These are phyloP conservation scores for Malurus leucopterus DNA, from an alignment of 2,797 vertebrate genomes.

Conservation along the genomic window DNA sequence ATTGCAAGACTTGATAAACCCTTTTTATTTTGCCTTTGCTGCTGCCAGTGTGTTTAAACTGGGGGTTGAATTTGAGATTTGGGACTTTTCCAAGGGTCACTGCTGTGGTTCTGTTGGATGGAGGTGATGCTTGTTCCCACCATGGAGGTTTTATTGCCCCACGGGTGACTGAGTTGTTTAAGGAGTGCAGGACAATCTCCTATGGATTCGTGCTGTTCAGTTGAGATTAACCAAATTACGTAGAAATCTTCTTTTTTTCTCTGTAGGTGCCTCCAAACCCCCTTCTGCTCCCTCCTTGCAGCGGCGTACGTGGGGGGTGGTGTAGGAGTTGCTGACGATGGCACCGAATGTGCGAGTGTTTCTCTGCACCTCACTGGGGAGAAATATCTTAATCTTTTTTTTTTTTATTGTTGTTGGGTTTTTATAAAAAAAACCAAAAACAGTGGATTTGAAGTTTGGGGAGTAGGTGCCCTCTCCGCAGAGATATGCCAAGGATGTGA, in stretches of 20 bases:
- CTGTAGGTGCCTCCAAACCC: neutral
- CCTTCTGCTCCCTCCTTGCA: neutral
- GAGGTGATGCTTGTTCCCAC: neutral
- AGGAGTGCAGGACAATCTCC: neutral
- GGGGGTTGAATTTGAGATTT: neutral
- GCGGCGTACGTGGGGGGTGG: neutral
- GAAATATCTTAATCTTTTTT: neutral
- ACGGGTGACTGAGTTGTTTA: fast-evolving
- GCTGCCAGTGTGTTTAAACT: fast-evolving
- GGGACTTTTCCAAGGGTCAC: neutral
- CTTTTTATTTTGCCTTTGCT: fast-evolving
- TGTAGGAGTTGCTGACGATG: constrained; percentile 14
- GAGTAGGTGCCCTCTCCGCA: fast-evolving
- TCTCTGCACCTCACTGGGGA: neutral
- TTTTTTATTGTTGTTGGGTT: neutral
- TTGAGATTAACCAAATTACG: neutral
- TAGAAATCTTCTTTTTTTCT: neutral
- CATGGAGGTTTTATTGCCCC: fast-evolving
- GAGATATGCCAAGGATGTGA: neutral
- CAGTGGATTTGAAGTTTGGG: neutral
- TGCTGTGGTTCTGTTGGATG: fast-evolving
- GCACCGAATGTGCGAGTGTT: neutral
- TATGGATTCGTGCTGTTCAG: neutral
- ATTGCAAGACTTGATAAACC: neutral
- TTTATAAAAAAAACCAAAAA: neutral